Conservation (phyloP, 2,797 vertebrate genomes). For the Babyrousa celebensis region DNA sequence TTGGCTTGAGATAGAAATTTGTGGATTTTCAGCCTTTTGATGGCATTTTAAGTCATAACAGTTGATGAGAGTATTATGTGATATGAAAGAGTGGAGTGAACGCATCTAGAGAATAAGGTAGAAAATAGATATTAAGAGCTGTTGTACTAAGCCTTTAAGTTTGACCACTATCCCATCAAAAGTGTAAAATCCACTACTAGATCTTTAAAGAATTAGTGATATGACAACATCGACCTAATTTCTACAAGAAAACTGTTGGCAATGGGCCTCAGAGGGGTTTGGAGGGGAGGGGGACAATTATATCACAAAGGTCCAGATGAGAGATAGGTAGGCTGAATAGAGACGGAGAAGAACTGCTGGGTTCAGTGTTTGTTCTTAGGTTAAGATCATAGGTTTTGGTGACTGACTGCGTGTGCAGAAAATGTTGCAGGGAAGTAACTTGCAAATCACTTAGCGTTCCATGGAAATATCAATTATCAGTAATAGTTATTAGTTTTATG, state of each 20-base stretch:
- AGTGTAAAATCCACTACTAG: neutral
- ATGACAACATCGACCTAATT: neutral
- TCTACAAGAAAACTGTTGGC: conserved; percentile 25
- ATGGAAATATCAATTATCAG: neutral
- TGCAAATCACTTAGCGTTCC: neutral
- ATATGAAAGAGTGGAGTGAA: neutral
- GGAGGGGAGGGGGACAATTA: neutral
- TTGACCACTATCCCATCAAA: neutral
- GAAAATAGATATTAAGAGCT: neutral
- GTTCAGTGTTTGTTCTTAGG: neutral
- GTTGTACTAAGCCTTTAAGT: neutral
- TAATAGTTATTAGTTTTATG: neutral
- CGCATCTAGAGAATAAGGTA: neutral
- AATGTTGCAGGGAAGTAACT: neutral
- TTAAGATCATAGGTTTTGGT: neutral
- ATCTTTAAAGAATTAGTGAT: neutral
- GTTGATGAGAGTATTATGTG: neutral
- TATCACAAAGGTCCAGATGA: neutral
- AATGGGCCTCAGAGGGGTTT: neutral
- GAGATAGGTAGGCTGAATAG: neutral
- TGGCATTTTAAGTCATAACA: neutral
- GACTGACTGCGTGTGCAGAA: neutral
- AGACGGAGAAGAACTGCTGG: neutral
- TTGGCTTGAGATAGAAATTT: neutral
- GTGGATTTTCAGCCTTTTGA: neutral